A percentile compares a stretch with the other conserved stretches of the same genome.
Conservation (phyloP, 2,888 invertebrate species). For the Drosophila anceps region DNA sequence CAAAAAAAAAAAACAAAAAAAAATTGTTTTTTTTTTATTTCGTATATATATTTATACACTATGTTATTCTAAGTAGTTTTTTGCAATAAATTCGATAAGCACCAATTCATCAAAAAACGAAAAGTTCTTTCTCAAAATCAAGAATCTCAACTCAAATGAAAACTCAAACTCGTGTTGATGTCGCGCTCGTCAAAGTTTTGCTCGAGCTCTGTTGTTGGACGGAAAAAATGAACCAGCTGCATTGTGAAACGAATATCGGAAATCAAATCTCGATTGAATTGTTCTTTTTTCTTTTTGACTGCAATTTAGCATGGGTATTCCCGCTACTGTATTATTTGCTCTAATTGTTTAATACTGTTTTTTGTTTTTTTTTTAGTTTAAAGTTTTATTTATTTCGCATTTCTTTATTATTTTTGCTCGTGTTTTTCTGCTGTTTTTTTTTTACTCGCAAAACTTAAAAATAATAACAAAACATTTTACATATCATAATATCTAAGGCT, state of each 20-base stretch:
- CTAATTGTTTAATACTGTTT: constrained; percentile 35
- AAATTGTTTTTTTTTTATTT: constrained; percentile 2
- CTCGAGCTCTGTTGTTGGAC: constrained; percentile 57
- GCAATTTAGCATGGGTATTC: constrained; percentile 20
- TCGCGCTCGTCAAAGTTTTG: constrained; percentile 13
- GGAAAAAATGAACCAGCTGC: constrained; percentile 66
- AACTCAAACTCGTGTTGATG: constrained; percentile 17
- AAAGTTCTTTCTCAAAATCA: constrained; percentile 11
- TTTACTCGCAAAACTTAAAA: constrained; percentile 65
- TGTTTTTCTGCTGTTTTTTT: constrained; percentile 28
- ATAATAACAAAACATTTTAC: constrained; percentile 78
- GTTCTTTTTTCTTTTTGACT: constrained; percentile 13
- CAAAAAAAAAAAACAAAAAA: constrained; percentile 34
- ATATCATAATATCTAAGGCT: constrained; percentile 34
- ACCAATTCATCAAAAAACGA: constrained; percentile 74
- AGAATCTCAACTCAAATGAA: constrained; percentile 23
- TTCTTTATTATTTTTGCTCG: constrained; percentile 20
- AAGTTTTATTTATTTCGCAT: constrained; percentile 46
- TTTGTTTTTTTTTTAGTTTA: constrained; percentile 26
- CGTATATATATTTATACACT: constrained; percentile 41
- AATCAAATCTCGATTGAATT: constrained; percentile 11
- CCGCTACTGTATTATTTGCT: constrained; percentile 17
- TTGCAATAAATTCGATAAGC: constrained; percentile 83
- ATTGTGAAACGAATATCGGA: constrained; percentile 16
- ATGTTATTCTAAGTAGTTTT: constrained; percentile 34